Percentiles rank a stretch among this genome's conserved stretches.
Conservation (phyloP, 2,888 invertebrate species). For the Dynastes tityus region DNA sequence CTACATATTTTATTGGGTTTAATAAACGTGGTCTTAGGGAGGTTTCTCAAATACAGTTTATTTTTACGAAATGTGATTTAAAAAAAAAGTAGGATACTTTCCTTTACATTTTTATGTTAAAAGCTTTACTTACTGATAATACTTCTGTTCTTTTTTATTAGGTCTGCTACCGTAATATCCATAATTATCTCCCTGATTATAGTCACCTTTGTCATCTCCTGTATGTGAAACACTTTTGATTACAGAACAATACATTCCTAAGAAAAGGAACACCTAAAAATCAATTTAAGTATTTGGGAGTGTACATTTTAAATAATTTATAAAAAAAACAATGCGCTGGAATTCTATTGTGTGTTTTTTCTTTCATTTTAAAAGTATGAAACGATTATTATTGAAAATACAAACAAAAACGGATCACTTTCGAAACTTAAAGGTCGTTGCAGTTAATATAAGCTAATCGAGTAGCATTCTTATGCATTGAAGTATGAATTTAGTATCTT, state of each 20-base stretch:
- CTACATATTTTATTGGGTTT: too few relatives aligned
- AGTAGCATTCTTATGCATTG: too few relatives aligned
- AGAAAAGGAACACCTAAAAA: constrained; percentile 5
- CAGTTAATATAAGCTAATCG: too few relatives aligned
- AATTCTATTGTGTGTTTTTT: too few relatives aligned
- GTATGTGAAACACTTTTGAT: neutral
- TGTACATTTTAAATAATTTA: neutral
- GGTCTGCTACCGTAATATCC: constrained; percentile 7
- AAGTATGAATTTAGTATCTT: too few relatives aligned
- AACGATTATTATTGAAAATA: neutral
- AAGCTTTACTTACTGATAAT: constrained; percentile 16
- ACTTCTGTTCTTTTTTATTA: constrained; percentile 27
- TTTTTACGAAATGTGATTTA: too few relatives aligned
- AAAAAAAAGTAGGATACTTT: too few relatives aligned
- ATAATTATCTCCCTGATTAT: neutral
- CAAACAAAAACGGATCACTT: neutral
- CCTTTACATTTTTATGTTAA: neutral
- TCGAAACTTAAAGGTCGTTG: too few relatives aligned
- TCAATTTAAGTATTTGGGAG: neutral
- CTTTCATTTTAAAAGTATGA: too few relatives aligned
- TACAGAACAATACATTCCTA: neutral
- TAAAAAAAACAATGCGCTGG: neutral
- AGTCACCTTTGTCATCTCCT: neutral
- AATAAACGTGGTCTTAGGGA: too few relatives aligned
- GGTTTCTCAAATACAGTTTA: too few relatives aligned